Conservation (phyloP, 2,113 vertebrate species). For the Crotalus helleri region DNA sequence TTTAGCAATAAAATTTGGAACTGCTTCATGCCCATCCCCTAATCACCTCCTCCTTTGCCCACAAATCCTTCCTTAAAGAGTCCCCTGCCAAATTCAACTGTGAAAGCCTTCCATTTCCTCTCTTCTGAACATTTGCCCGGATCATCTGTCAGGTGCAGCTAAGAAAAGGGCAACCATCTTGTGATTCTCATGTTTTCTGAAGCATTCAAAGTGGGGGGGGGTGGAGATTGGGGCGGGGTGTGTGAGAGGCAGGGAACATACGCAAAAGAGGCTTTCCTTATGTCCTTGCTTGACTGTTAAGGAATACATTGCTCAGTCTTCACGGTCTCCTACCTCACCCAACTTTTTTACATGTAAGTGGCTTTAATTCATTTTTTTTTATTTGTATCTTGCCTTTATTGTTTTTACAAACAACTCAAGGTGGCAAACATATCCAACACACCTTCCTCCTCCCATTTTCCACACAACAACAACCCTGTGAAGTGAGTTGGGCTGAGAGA, state of each 20-base stretch:
- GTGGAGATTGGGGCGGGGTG: no score
- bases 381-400: background rate
- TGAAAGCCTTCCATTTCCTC: slow-evolving; percentile 14
- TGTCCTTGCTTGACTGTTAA: background rate
- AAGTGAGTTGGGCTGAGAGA: background rate
- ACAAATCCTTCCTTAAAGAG: slow-evolving; percentile 27
- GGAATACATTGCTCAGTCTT: background rate
- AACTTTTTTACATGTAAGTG: background rate
- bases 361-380: background rate
- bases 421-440: background rate
- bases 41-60: background rate
- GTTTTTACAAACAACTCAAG: background rate
- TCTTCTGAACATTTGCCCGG: slow-evolving; percentile 1
- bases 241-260: no score
- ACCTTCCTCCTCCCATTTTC: background rate
- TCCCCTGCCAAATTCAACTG: slow-evolving; percentile 19
- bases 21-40: background rate
- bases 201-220: background rate
- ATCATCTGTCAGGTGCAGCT: background rate
- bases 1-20: slow-evolving; percentile 9
- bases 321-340: background rate
- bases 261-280: background rate
- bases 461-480: background rate
- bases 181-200: background rate
- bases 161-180: background rate